Conservation (phyloP, 2,888 invertebrate genomes). For the Balanococcus diminutus region DNA sequence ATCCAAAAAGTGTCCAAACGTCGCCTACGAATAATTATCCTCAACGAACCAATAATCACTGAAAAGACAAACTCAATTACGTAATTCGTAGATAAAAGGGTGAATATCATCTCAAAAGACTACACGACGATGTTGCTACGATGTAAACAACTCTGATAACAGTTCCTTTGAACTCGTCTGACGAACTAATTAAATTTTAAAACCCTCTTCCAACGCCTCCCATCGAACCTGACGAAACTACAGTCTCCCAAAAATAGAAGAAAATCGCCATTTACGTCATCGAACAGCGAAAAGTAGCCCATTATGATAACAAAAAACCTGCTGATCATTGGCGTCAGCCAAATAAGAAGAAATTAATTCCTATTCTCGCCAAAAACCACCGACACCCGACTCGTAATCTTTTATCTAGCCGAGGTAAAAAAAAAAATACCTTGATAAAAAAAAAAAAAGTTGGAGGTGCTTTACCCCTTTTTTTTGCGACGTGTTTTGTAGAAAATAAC, state of each 20-base stretch:
- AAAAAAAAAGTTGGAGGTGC: background rate
- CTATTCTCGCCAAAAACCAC: background rate
- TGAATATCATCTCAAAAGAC: background rate
- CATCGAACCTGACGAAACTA: background rate
- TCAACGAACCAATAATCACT: background rate
- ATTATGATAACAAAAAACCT: background rate
- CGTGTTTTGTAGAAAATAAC: background rate
- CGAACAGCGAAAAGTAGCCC: background rate
- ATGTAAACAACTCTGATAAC: background rate
- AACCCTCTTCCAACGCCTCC: background rate
- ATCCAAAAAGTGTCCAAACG: background rate
- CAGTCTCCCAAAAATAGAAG: background rate
- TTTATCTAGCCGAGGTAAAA: background rate
- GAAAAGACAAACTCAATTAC: no score
- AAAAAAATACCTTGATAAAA: background rate
- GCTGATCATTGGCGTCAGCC: background rate
- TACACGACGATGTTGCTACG: background rate
- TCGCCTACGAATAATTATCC: background rate
- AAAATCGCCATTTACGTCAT: slow-evolving; percentile 7
- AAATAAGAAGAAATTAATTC: background rate
- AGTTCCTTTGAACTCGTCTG: background rate
- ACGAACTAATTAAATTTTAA: background rate
- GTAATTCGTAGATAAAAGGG: background rate
- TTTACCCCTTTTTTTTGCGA: background rate
- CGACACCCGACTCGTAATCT: background rate